A percentile compares a stretch with the other conserved stretches of the same genome.
These are phyloP conservation scores for Oophaga sylvatica DNA, from an alignment of 2,797 vertebrate species.

Conservation along the genomic window DNA sequence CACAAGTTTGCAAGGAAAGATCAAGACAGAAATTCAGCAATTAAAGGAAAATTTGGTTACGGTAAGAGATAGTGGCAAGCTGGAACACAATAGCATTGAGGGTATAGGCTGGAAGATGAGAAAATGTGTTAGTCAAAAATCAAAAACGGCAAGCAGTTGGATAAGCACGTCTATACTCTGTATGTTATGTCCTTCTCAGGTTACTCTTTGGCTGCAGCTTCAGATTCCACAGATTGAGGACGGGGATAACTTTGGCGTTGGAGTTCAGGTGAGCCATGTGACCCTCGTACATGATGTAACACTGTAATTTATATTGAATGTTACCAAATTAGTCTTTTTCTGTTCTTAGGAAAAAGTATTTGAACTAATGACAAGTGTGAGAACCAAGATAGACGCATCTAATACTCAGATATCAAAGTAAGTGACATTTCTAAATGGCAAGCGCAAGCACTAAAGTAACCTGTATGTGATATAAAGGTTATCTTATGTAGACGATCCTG, in stretches of 20 bases:
- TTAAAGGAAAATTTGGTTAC: conserved; percentile 87
- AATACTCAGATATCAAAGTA: conserved; percentile 90
- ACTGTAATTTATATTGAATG: neutral
- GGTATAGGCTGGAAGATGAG: neutral
- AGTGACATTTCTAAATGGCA: conserved; percentile 61
- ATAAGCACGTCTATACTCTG: conserved; percentile 16
- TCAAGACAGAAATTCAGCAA: conserved; percentile 85
- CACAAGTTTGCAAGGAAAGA: conserved; percentile 76
- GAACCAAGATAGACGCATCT: conserved; percentile 86
- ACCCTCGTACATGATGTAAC: neutral
- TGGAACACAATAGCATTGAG: neutral
- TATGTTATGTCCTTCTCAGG: conserved; percentile 69
- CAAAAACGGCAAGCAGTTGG: conserved; percentile 5
- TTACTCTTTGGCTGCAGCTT: conserved; percentile 89
- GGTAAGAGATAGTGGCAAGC: conserved; percentile 67
- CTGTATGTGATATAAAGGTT: too few relatives aligned
- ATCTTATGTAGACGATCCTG: too few relatives aligned
- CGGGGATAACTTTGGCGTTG: conserved; percentile 91
- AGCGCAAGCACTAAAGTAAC: too few relatives aligned
- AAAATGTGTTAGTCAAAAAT: conserved; percentile 34
- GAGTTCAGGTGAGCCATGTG: conserved; percentile 81
- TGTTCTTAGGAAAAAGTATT: conserved; percentile 87
- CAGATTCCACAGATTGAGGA: conserved; percentile 90
- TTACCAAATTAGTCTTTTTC: conserved; percentile 17
- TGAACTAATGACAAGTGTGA: conserved; percentile 84